phyloP scores from a whole-genome alignment of 2,797 vertebrate genomes.

The Mus spretus region DNA sequence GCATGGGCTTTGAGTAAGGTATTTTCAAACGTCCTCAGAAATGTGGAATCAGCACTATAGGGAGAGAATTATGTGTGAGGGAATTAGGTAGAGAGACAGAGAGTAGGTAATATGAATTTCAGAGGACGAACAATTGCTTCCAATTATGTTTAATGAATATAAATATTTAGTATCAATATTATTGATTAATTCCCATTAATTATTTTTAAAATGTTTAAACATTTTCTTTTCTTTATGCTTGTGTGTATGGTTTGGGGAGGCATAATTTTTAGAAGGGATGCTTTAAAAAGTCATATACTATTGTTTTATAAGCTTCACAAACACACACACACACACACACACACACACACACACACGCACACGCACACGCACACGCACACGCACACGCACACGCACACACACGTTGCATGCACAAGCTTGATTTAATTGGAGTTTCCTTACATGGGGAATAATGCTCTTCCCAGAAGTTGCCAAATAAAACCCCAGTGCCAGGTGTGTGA shows the following conservation, averaged over 20 bases:
- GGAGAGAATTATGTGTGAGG: background rate
- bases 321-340: background rate
- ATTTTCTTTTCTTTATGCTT: background rate
- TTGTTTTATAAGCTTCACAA: background rate
- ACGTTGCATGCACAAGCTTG: fast-evolving
- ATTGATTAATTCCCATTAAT: background rate
- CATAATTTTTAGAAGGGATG: background rate
- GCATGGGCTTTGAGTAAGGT: background rate
- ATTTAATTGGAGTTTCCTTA: background rate
- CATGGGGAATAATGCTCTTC: background rate
- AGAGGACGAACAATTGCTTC: background rate
- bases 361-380: background rate
- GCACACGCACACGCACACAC: no score
- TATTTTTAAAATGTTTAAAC: background rate
- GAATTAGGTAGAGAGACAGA: background rate
- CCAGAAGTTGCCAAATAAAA: background rate
- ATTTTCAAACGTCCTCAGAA: background rate
- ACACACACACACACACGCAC: no score
- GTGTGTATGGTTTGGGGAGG: background rate
- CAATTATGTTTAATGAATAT: background rate
- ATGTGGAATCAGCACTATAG: background rate
- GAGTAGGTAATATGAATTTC: background rate
- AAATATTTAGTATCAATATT: background rate
- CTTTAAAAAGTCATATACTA: background rate
- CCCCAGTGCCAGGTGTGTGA: background rate